Evolutionary conservation across 1,140 invertebrate species (phyloP), one percentile per base, ranked within the genome.

Genomic region (Monomorium pharaonis): DNA sequence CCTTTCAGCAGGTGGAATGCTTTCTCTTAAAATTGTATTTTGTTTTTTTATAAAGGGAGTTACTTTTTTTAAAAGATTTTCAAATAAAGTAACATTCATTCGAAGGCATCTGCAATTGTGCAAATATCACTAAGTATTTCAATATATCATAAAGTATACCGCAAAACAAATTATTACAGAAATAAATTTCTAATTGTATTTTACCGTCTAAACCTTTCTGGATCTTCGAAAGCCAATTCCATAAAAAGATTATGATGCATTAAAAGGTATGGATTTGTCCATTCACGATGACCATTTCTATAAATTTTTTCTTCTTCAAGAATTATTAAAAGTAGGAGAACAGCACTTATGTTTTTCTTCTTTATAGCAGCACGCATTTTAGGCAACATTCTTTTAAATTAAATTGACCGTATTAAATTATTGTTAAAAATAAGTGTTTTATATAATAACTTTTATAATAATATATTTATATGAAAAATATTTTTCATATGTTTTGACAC

Each of bases 231-330:
- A 14, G 14, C 5, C 0, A 60, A 30, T 30, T 60, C 58, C 27
- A 0, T 30, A 30, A 60, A 60, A 30, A 60, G 58, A 30, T 60
- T 60, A 60, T 30, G 12, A 16, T 60, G 27, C 14, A 60, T 30
- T 60, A 27, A 27, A 16, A 60, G 1, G 14, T 30, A 60, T 7
- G 24, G 27, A 60, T 60, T 0, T 30, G 14, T 30, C 14, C 58
- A 60, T 37, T 37, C 96, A 51, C 0, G 47, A 49, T 0, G 14
- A 49, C 16, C 16, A 16, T 49, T 49, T 18, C 4, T 10, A 47
- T 3, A 6, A 47, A n/a, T 3, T 37, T 12, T 49, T 49, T 49
- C 3, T 16, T 49, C 47, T 49, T 49, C 4, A 49, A 0, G 4
- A 0, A 49, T 49, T 49, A 49, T 49, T 49, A 49, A 49, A 16